Base-by-base conservation (phyloP, 2,888 invertebrate genomes). In the Sesamia inferens region DNA sequence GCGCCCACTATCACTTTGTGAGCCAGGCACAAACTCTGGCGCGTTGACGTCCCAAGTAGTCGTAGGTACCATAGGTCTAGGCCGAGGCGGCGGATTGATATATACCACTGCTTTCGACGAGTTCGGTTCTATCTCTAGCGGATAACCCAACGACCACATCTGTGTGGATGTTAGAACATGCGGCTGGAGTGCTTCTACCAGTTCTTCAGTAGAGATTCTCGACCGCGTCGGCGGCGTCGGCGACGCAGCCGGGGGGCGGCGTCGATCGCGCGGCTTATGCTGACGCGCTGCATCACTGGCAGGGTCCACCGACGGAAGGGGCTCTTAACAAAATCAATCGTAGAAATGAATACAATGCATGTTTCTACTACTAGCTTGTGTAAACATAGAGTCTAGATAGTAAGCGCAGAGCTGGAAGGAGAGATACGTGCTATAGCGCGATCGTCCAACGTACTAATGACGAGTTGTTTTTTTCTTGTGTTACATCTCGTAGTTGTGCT, bases 131-230 rank as follows among this genome's bases (percentile, higher is more conserved):
- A 97, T 97, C 86, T 97, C 97, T 11, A 98, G 94, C 0, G 98
- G 98, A 88, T 97, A 98, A 2, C 98, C 98, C 81, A 97, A 95
- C 16, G 96, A 96, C 84, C 97, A 95, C 92, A 98, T 94, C 76
- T 97, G 96, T 82, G 97, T 96, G 11, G 96, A 95, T 44, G 96
- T 96, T 66, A 98, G 95, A 31, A 97, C 89, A 92, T 98, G 97
- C 72, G 96, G 96, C 2, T 96, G 96, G 66, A 98, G 93, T 62
- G 97, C 95, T 67, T 94, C 92, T 62, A 94, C 96, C 85, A 98
- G 90, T 79, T 97, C 96, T 31, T 92, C 93, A 86, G 97, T 97
- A 65, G 97, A 96, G 86, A 95, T 95, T 92, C 94, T 97, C 90
- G 96, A 94, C 89, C 96, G 93, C 90, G 94, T 88, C 91, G 93